These are phyloP conservation scores for Cheirogaleus major DNA, from an alignment of 2,797 vertebrate genomes.

Conservation along the genomic window DNA sequence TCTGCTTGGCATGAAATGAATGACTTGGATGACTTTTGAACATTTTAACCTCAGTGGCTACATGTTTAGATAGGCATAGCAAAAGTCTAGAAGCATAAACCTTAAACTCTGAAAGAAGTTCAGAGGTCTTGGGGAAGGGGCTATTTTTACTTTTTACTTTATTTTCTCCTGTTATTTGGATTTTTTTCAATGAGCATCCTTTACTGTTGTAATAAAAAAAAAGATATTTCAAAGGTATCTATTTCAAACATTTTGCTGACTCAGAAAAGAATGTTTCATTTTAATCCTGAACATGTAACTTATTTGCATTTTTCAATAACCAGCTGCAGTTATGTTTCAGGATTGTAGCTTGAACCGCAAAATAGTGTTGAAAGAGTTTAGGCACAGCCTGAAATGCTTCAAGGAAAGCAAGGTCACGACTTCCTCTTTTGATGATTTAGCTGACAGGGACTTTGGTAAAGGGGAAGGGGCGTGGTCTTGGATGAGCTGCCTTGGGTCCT, in stretches of 20 bases:
- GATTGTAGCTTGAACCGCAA: constrained; percentile 50
- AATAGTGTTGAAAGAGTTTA: constrained; percentile 46
- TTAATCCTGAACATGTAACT: constrained; percentile 49
- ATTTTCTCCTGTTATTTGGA: not conserved
- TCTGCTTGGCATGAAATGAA: not conserved
- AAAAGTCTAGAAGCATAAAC: not conserved
- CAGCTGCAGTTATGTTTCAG: constrained; percentile 50
- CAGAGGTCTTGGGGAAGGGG: not conserved
- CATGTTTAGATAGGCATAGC: not conserved
- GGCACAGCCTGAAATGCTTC: constrained; percentile 38
- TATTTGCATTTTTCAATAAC: constrained; percentile 69
- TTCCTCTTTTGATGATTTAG: constrained; percentile 72
- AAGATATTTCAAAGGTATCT: not conserved
- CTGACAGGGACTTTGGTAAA: constrained; percentile 55
- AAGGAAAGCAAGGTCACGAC: constrained; percentile 56
- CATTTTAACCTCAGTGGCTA: not conserved
- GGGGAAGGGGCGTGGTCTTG: constrained; percentile 51
- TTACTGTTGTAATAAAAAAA: constrained; percentile 32
- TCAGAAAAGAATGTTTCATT: constrained; percentile 61
- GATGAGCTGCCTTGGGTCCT: not conserved
- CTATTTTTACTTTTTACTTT: constrained; percentile 3
- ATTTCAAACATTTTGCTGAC: constrained; percentile 63
- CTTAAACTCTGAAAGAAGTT: not conserved
- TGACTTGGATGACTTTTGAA: not conserved
- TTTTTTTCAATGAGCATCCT: not conserved